Evolutionary conservation across 2,113 vertebrate species (phyloP).

Genomic region (Vulpes lagopus): DNA sequence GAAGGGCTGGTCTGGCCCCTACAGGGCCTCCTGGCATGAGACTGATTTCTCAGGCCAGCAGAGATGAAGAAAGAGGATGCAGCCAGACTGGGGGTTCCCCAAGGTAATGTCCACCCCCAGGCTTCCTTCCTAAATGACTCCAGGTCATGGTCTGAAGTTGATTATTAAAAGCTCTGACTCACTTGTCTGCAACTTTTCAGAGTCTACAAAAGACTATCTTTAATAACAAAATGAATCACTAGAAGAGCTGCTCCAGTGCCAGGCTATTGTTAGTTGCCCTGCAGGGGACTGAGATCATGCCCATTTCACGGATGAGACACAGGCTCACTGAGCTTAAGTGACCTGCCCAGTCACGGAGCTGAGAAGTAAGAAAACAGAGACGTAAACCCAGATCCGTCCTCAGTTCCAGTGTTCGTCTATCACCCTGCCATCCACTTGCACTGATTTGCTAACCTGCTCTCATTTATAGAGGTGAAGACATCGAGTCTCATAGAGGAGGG

Average conservation of each 20-base stretch:
- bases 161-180: neutral
- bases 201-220: neutral
- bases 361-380: neutral
- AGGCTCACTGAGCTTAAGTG: neutral
- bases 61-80: neutral
- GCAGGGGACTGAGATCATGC: rapidly evolving
- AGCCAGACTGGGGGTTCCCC: neutral
- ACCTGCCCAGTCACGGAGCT: neutral
- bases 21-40: neutral
- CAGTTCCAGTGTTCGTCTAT: neutral
- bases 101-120: neutral
- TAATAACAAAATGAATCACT: neutral
- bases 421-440: rapidly evolving
- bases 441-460: neutral
- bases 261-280: neutral
- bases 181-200: neutral
- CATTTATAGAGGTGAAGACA: neutral
- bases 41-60: neutral
- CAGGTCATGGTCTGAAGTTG: neutral
- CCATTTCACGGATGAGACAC: neutral
- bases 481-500: neutral
- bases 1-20: neutral
- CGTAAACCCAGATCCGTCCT: neutral
- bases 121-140: neutral
- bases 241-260: neutral